Percentiles rank a stretch among this genome's conserved stretches.
Conservation (phyloP, 1,140 invertebrate genomes). For the Carcinoscorpius rotundicauda region DNA sequence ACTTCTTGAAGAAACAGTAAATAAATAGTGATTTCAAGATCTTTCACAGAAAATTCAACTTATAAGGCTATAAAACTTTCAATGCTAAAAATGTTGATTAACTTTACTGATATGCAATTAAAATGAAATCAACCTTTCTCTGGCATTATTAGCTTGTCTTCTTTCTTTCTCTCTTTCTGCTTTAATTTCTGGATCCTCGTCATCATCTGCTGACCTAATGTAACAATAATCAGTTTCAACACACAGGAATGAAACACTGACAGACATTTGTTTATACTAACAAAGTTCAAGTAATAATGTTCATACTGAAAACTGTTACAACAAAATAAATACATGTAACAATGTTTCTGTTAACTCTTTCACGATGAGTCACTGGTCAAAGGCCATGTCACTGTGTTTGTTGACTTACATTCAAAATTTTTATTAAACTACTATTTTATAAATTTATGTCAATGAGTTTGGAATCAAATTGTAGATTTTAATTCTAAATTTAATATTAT, state of each 20-base stretch:
- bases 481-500: no score
- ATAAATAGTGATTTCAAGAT: not conserved
- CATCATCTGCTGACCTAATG: constrained; percentile 37
- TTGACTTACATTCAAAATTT: no score
- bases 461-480: no score
- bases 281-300: not conserved
- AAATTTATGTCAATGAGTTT: no score
- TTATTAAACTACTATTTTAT: no score
- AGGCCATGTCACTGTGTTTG: no score
- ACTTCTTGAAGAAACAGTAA: not conserved
- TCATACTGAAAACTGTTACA: not conserved
- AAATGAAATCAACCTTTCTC: constrained; percentile 64
- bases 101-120: constrained; percentile 28
- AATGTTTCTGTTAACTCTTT: no score
- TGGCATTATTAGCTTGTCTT: constrained; percentile 93
- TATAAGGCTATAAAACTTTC: constrained; percentile 8
- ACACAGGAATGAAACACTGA: no score
- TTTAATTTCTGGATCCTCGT: constrained; percentile 75
- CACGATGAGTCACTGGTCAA: no score
- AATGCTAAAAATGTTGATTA: constrained; percentile 4
- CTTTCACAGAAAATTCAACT: constrained; percentile 1
- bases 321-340: constrained; percentile 16
- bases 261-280: not conserved
- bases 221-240: not conserved
- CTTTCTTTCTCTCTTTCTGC: constrained; percentile 89